These are phyloP conservation scores for Thecocarcelia acutangulata DNA, from an alignment of 2,888 invertebrate genomes.

Conservation along the genomic window DNA sequence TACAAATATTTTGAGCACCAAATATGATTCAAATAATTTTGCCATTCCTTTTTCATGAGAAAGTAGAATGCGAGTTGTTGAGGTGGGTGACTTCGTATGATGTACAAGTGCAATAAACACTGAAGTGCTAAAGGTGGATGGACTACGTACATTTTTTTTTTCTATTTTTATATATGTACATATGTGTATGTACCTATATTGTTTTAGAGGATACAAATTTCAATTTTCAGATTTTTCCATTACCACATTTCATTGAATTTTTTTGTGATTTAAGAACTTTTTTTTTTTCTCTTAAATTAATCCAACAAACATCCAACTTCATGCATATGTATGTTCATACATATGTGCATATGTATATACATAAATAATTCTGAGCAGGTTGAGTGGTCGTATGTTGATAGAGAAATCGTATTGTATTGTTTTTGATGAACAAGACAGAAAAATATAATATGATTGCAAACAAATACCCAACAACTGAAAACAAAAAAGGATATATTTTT, in stretches of 20 bases:
- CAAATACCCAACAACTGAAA: conserved; percentile 26
- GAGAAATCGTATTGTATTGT: conserved; percentile 4
- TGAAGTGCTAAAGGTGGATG: conserved; percentile 62
- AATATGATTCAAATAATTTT: conserved; percentile 13
- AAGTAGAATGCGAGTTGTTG: conserved; percentile 1
- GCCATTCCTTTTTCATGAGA: not conserved
- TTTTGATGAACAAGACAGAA: conserved; percentile 24
- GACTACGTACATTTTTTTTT: conserved; percentile 34
- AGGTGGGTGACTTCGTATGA: conserved; percentile 32
- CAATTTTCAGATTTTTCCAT: conserved; percentile 65
- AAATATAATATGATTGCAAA: conserved; percentile 53
- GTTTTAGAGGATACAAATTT: conserved; percentile 60
- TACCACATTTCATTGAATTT: conserved; percentile 46
- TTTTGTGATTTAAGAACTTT: conserved; percentile 14
- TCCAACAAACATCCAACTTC: conserved; percentile 44
- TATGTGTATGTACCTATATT: not conserved
- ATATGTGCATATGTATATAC: conserved; percentile 2
- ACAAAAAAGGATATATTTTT: not conserved
- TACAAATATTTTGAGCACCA: not conserved
- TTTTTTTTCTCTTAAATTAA: conserved; percentile 40
- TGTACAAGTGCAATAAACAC: conserved; percentile 55
- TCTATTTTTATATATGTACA: not conserved
- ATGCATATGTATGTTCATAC: conserved; percentile 21
- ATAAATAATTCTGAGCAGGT: not conserved
- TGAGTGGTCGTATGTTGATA: not conserved